Conservation (phyloP, 2,797 vertebrate species). For the Apogon talboti region DNA sequence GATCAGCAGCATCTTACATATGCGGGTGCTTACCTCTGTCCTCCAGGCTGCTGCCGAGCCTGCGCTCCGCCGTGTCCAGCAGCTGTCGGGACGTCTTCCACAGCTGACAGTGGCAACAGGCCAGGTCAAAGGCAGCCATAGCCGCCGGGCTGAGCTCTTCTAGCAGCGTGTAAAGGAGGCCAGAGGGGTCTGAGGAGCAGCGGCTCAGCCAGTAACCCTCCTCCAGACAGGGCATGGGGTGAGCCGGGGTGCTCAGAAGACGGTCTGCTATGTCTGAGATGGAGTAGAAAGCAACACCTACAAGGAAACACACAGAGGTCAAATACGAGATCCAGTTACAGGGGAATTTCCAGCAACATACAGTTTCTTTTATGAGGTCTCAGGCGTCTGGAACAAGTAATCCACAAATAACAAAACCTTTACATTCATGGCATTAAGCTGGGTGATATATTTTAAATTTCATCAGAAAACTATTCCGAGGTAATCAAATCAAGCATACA, state of each 20-base stretch:
- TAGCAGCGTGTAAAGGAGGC: conserved; percentile 82
- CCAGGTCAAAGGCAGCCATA: conserved; percentile 95
- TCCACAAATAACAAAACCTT: too few relatives aligned
- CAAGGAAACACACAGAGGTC: conserved; percentile 10
- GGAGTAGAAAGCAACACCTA: conserved; percentile 98
- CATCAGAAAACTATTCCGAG: too few relatives aligned
- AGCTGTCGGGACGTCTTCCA: conserved; percentile 97
- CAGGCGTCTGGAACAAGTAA: too few relatives aligned
- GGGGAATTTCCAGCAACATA: too few relatives aligned
- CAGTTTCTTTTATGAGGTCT: too few relatives aligned
- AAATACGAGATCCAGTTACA: not conserved
- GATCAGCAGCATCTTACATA: not conserved
- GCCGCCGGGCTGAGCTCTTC: conserved; percentile 91
- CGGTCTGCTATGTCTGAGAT: conserved; percentile 96
- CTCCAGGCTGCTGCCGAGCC: conserved; percentile 86
- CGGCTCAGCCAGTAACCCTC: conserved; percentile 91
- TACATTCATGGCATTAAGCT: too few relatives aligned
- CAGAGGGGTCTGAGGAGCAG: conserved; percentile 77
- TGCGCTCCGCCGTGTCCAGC: conserved; percentile 92
- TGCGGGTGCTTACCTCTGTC: conserved; percentile 78
- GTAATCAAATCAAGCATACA: too few relatives aligned
- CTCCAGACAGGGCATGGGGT: conserved; percentile 86
- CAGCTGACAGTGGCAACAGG: conserved; percentile 93
- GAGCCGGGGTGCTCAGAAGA: conserved; percentile 87
- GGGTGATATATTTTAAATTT: too few relatives aligned